phyloP scores from a whole-genome alignment of 1,140 invertebrate genomes.

The Neoseiulus cucumeris region DNA sequence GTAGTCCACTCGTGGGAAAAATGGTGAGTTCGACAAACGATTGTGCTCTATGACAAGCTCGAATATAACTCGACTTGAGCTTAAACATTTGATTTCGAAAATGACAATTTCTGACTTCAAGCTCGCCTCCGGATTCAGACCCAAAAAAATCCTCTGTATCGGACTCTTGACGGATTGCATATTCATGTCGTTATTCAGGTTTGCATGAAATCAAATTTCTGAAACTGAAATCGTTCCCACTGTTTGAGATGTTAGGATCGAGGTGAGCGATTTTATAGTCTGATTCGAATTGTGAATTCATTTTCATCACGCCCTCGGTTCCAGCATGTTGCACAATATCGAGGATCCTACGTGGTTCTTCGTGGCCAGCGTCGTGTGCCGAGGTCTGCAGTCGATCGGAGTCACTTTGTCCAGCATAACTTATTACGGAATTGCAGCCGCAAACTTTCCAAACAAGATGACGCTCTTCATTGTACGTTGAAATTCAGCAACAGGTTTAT shows the following conservation, averaged over 20 bases:
- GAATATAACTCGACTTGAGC: no score
- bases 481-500: not conserved
- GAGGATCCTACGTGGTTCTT: not conserved
- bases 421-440: not conserved
- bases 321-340: constrained; percentile 2
- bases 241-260: no score
- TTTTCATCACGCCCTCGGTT: no score
- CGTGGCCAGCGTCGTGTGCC: not conserved
- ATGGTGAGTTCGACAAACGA: not conserved
- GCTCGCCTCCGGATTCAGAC: no score
- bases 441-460: not conserved
- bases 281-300: no score
- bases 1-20: not conserved
- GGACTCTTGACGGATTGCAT: no score
- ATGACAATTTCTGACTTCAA: not conserved
- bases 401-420: not conserved
- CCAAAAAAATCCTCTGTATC: no score
- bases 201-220: no score
- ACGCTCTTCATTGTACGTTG: not conserved
- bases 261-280: no score
- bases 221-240: no score
- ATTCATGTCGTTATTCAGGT: no score
- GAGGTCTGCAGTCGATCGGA: not conserved
- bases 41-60: no score
- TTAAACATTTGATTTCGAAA: not conserved